Base-by-base conservation (phyloP, 2,888 invertebrate species). In the Hylaea fasciaria region DNA sequence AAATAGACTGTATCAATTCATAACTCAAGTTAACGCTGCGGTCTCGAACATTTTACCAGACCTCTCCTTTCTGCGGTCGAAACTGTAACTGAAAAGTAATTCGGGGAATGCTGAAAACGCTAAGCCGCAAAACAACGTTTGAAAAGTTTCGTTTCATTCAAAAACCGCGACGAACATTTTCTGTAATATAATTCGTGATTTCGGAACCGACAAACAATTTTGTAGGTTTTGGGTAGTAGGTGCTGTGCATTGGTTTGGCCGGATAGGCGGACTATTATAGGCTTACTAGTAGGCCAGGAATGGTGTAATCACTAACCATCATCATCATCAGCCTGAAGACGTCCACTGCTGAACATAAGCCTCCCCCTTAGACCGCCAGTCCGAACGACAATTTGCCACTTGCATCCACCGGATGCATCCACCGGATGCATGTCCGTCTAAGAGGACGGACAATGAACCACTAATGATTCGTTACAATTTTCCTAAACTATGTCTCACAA, bases 11-110 rank as follows among this genome's bases (percentile, higher is more conserved):
- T 73, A 73, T 72, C 74, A 73, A 72, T 76, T 72, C 72, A 74
- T 74, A 74, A 69, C 70, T 69, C 68, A 70, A 75, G 70, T 73
- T 71, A 64, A 64, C 65, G 66, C 69, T 68, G 74, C 54, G 74
- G 64, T 73, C 57, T 57, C 62, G 58, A 58, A 65, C 64, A 72
- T 75, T 73, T 72, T 71, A 74, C 74, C 70, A 52, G 49, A 57
- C 71, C 71, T 63, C 72, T 76, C 71, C 71, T 63, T 73, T 76
- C 71, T 76, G 83, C 65, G 82, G 82, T 78, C 58, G 58, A 62
- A 70, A 77, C 76, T 74, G 74, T 73, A 76, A 79, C 76, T 77
- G 81, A 76, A 82, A 82, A 81, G 83, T 81, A 79, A 81, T 81
- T 77, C 78, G 61, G 76, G 72, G 77, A 78, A 72, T 71, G 79